These are phyloP conservation scores for Stegodyphus mimosarum DNA, from an alignment of 1,140 invertebrate genomes.

Conservation along the genomic window DNA sequence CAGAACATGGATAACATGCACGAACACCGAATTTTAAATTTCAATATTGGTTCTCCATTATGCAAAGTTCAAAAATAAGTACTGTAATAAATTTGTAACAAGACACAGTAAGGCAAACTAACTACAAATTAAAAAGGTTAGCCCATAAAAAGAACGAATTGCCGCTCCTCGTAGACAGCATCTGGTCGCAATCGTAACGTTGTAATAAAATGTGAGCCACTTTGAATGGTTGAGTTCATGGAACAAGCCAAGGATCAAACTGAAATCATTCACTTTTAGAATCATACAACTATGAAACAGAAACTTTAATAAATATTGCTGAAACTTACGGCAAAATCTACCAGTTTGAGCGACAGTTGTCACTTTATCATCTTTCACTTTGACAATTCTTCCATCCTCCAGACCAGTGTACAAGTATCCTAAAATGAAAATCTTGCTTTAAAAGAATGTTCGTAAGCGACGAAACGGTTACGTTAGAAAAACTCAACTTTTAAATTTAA, in stretches of 20 bases:
- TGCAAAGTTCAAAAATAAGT: background rate
- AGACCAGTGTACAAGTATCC: conserved; percentile 53
- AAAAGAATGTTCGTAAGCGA: no score
- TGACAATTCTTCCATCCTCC: conserved; percentile 58
- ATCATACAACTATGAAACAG: no score
- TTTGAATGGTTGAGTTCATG: no score
- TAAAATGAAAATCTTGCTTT: background rate
- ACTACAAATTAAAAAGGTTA: background rate
- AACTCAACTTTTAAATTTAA: no score
- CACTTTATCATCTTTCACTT: conserved; percentile 22
- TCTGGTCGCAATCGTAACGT: no score
- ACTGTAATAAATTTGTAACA: background rate
- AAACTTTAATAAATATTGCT: background rate
- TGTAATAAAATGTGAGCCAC: no score
- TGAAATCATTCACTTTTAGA: no score
- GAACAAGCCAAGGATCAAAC: no score
- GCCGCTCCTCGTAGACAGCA: no score
- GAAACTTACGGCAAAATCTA: conserved; percentile 59
- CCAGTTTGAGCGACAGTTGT: conserved; percentile 52
- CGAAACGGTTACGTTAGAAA: no score
- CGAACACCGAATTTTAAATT: background rate
- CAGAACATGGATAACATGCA: no score
- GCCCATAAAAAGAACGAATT: no score
- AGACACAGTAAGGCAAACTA: background rate
- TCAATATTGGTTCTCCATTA: background rate